A percentile compares a stretch with the other conserved stretches of the same genome.
These are phyloP conservation scores for Pelochelys cantorii DNA, from an alignment of 2,797 vertebrate genomes.

Conservation along the genomic window DNA sequence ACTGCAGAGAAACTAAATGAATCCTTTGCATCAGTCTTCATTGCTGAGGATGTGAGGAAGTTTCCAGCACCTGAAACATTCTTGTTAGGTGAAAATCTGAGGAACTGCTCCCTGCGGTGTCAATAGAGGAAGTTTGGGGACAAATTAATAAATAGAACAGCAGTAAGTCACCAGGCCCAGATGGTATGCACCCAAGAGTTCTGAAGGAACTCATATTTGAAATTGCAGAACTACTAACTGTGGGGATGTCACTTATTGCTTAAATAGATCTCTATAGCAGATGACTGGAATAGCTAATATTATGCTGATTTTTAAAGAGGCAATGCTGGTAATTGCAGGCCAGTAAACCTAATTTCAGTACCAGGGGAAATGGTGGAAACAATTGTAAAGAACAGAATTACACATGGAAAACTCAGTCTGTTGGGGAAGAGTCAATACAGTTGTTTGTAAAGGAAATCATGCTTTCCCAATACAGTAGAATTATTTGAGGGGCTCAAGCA, in stretches of 20 bases:
- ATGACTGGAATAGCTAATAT: neutral
- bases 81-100: neutral
- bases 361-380: neutral
- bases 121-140: neutral
- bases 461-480: neutral
- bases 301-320: neutral
- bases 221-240: neutral
- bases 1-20: neutral
- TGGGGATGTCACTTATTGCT: neutral
- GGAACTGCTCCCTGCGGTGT: neutral
- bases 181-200: neutral
- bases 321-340: neutral
- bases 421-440: neutral
- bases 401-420: neutral
- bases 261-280: neutral
- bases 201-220: neutral
- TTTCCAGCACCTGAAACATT: neutral
- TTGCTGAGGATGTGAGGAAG: neutral
- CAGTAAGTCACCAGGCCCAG: neutral
- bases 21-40: neutral
- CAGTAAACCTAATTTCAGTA: neutral
- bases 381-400: neutral
- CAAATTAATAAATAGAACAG: neutral
- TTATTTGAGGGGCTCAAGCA: neutral
- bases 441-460: neutral